Base-by-base conservation (phyloP, 2,888 invertebrate species). In the Chaetoderma sp. region DNA sequence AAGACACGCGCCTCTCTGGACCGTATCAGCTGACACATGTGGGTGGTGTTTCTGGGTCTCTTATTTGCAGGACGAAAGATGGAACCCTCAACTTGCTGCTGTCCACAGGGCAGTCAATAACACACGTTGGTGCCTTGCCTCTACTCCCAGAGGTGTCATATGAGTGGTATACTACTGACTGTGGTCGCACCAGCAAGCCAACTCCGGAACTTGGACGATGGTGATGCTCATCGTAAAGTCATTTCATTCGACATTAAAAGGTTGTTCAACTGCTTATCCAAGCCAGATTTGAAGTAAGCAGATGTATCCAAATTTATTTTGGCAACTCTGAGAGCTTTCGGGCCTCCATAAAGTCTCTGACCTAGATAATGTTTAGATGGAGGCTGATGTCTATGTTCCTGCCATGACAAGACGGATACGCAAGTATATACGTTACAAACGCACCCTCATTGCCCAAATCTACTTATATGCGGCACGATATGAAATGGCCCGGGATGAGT, bases 211-310 rank as follows among this genome's bases (percentile, higher is more conserved):
- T 27, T 50, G 33, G 55, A 36, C 4, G 60, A 44, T 44, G 65
- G 59, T 45, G 66, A 64, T 45, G 66, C 45, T 45, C 57, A 64
- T 28, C 57, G 39, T 33, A 63, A 30, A 18, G 49, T 68, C n/a
- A 67, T 67, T 39, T 39, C 60, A 32, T 61, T 68, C 30, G 60
- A 67, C 50, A 23, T 50, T 61, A 63, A 52, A 69, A 63, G 52
- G 67, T 59, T 8, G 36, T 63, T 4, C 69, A 63, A 27, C 60
- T 69, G 44, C 36, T 68, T 16, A 45, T 28, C 60, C 13, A 49
- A 56, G 30, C 58, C 58, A 45, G n/a, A n/a, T n/a, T n/a, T n/a
- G 50, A 58, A 49, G 25, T 18, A 50, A 16, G 61, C 28, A 44
- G 55, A 67, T 23, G 36, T 60, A 10, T 63, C 63, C 28, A n/a